A percentile compares a stretch with the other conserved stretches of the same genome.
These are phyloP conservation scores for Scytalopus superciliaris DNA, from an alignment of 2,113 vertebrate species.

Conservation along the genomic window DNA sequence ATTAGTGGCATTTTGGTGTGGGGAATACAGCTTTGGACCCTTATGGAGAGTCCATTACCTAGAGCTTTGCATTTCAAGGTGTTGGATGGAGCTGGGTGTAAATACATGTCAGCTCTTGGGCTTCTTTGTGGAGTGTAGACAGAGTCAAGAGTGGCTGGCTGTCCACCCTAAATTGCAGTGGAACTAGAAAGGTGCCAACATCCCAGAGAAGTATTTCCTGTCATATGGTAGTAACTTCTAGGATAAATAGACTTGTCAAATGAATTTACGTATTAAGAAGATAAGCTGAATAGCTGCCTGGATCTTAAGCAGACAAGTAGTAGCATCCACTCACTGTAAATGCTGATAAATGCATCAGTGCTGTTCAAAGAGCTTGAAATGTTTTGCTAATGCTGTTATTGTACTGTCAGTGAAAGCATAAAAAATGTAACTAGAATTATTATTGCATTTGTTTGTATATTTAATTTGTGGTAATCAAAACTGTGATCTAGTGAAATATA, in stretches of 20 bases:
- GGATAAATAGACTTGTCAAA: background rate
- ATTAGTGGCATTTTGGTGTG: background rate
- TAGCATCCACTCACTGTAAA: background rate
- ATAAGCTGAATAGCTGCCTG: background rate
- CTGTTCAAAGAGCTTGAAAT: background rate
- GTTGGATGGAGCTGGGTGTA: background rate
- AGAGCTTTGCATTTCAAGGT: background rate
- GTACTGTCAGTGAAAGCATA: background rate
- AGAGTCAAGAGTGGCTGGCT: background rate
- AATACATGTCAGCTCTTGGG: background rate
- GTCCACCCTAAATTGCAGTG: background rate
- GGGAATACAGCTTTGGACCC: background rate
- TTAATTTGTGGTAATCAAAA: background rate
- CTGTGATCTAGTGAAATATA: background rate
- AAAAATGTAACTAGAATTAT: background rate
- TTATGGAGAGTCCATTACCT: background rate
- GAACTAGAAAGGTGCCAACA: background rate
- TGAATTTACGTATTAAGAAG: background rate
- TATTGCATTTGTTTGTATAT: background rate
- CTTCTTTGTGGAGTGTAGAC: background rate
- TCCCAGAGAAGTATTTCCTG: background rate
- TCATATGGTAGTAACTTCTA: background rate
- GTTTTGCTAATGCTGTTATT: background rate
- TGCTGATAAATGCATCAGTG: background rate
- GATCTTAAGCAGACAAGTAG: background rate